Percentiles rank a stretch among this genome's conserved stretches.
Conservation (phyloP, 2,113 vertebrate species). For the Phalacrocorax pelagicus region DNA sequence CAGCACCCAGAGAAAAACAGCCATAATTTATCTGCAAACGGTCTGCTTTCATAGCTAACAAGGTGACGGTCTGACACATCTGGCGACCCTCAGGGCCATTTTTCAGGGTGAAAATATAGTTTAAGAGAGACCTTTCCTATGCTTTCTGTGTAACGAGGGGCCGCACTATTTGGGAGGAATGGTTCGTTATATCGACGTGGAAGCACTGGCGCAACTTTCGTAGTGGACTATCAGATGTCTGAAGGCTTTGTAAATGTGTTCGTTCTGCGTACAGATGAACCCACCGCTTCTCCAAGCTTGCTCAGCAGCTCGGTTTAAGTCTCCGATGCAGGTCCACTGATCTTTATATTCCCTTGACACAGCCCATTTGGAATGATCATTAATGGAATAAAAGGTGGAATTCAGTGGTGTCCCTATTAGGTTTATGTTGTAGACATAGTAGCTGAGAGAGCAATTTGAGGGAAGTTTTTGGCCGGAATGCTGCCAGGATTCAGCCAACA, state of each 20-base stretch:
- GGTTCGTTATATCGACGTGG: neutral
- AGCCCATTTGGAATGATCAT: slow-evolving; percentile 94
- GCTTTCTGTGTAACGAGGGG: neutral
- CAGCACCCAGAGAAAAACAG: neutral
- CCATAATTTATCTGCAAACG: neutral
- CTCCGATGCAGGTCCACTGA: slow-evolving; percentile 87
- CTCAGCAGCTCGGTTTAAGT: slow-evolving; percentile 82
- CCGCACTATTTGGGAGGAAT: neutral
- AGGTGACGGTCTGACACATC: neutral
- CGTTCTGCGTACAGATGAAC: slow-evolving; percentile 83
- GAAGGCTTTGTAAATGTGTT: slow-evolving; percentile 83
- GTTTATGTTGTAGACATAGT: slow-evolving; percentile 85
- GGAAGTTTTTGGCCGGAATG: slow-evolving; percentile 73
- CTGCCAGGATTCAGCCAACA: slow-evolving; percentile 90
- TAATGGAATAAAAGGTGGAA: slow-evolving; percentile 74
- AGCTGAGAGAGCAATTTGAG: slow-evolving; percentile 90
- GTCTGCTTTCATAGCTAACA: neutral
- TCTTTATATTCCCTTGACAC: slow-evolving; percentile 72
- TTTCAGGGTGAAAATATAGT: neutral
- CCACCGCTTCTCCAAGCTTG: slow-evolving; percentile 88
- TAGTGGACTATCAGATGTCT: slow-evolving; percentile 75
- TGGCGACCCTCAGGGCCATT: neutral
- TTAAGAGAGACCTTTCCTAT: neutral
- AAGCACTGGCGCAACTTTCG: slow-evolving; percentile 70
- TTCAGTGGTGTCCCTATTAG: slow-evolving; percentile 66